Base-by-base conservation (phyloP, 1,140 invertebrate genomes). In the Plectrocnemia conspersa region DNA sequence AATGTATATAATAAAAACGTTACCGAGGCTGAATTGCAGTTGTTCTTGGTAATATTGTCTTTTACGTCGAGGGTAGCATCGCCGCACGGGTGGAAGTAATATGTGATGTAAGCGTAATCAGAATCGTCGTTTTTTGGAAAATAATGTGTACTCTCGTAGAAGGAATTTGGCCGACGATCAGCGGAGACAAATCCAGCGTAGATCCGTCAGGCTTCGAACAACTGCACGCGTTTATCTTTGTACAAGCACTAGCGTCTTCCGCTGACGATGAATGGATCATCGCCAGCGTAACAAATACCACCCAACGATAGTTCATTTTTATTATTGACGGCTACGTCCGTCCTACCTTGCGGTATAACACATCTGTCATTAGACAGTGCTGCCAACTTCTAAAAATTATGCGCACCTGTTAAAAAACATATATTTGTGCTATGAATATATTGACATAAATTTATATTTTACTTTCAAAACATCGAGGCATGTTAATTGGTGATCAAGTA, bases 11-110 rank as follows among this genome's bases (percentile, higher is more conserved):
- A 16, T 19, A 19, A 22, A 9, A 2, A 42, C n/a, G 18, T 18
- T n/a, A 48, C 46, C 1, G 46, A 48, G 13, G 19, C 32, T 1
- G 27, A 3, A 22, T 1, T 19, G 18, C 46, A 48, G 3, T 33
- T 2, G 19, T 48, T 48, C 2, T 5, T 40, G 3, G 27, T n/a
- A 2, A 35, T 32, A 11, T 5, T 18, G n/a, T 2, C 22, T 7
- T 33, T 38, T 9, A 5, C 11, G 9, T 15, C 19, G 2, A 48
- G 27, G 13, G 5, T 10, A 2, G 16, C 19, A 18, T 48, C 32
- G n/a, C 11, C 7, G 29, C 46, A 48, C 18, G 46, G 46, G 23
- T 48, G n/a, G 18, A 48, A 48, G 11, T 19, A 48, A 19, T 48
- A 48, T 2, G 27, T 33, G 18, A 19, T 15, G 18, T 19, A 6